Evolutionary conservation across 2,797 vertebrate genomes (phyloP), one percentile per base, ranked within the genome.

Genomic region (Oreochromis grahami): DNA sequence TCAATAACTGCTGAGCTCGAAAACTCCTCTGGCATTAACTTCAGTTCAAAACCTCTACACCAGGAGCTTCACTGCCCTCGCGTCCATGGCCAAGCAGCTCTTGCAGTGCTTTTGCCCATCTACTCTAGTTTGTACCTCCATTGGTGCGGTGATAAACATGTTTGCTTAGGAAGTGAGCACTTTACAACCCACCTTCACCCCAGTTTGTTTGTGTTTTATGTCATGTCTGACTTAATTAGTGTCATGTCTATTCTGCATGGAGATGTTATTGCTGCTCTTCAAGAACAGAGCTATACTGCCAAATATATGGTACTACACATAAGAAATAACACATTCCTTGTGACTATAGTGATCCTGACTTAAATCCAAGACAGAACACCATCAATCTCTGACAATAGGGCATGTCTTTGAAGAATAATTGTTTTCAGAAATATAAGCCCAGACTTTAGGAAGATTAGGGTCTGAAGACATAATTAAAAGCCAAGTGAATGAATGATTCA

Each of bases 401-500:
- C 63, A 72, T n/a, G 48, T 68, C 85, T 84, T 76, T 87, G 81
- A 86, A 79, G 85, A 82, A 79, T 76, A 86, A 89, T 87, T 85
- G 85, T 84, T 87, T 83, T 77, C 86, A 88, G 90, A 53, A 58
- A 81, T 63, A 70, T 58, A 79, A 86, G 72, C 45, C 68, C 45
- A 45, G 81, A 77, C 65, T 88, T 86, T 74, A 34, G 78, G 77
- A 77, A 48, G 81, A 85, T 83, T 72, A 81, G 26, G 38, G 58
- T 70, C 82, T 86, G 17, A 78, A 51, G 38, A 78, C 80, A 38
- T 90, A 87, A 90, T 92, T 91, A 90, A 86, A 84, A 84, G 29
- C 32, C 26, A 41, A 79, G 81, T 83, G 32, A 88, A 80, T 81
- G 77, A 87, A 68, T 81, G 78, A 87, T 86, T 87, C 81, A 88